Evolutionary conservation across 2,797 vertebrate genomes (phyloP), one percentile per base, ranked within the genome.

Genomic region (Enteromius radiatus): DNA sequence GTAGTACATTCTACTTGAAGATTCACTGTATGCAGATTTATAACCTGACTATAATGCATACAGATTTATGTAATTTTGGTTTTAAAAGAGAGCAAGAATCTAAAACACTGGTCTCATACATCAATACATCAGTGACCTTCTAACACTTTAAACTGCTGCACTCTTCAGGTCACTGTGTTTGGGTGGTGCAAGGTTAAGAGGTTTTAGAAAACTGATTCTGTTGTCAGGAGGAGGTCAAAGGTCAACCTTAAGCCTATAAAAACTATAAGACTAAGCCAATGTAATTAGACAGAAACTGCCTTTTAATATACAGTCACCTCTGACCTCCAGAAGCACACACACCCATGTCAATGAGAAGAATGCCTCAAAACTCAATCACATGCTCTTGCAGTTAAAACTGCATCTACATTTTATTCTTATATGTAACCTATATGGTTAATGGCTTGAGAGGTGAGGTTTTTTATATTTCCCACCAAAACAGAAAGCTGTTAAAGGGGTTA

Each of bases 251-350:
- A 85, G 84, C 73, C 84, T 89, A 84, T 89, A 92, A 91, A 91
- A 90, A 90, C 89, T 85, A 78, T 87, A 90, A 88, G 86, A 0
- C 78, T 65, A 11, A 91, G 85, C 86, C 86, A 88, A 85, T 88
- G 88, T 85, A 82, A 88, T 81, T 63, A 86, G 88, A 91, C 87
- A 90, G 89, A 87, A 90, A 89, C 90, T 91, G 88, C 86, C 81
- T 89, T 89, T 88, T 87, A 90, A 88, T 82, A 86, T 89, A 78
- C 82, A 75, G n/a, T 87, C 89, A 91, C 90, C 90, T 77, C 84
- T 92, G 82, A 91, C 91, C 91, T 64, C 45, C 2, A 45, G 80
- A 73, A 82, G 71, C 80, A 49, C 82, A 86, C 82, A 86, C 73
- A 73, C 68, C 78, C 78, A 78, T 75, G 61, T 69, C 52, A 76